A percentile compares a stretch with the other conserved stretches of the same genome.
Conservation (phyloP, 1,140 invertebrate genomes). For the Heliconius melpomene region DNA sequence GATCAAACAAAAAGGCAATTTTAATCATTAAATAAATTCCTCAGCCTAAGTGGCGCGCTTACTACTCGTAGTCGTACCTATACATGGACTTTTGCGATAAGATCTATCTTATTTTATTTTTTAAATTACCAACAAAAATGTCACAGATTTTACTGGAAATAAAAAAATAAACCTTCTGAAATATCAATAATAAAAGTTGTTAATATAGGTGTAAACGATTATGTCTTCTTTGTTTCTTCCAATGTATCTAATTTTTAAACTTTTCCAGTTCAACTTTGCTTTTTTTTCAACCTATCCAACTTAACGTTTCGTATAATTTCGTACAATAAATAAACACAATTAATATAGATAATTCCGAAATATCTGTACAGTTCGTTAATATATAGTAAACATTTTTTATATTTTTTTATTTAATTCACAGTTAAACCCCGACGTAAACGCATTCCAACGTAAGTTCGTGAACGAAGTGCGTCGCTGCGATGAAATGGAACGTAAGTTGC, state of each 20-base stretch:
- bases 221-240: too few species aligned
- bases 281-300: too few species aligned
- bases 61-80: background rate
- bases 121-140: background rate
- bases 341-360: background rate
- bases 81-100: background rate
- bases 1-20: conserved; percentile 28
- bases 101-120: background rate
- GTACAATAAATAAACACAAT: too few species aligned
- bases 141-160: background rate
- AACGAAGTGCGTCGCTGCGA: conserved; percentile 97
- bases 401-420: background rate
- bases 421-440: conserved; percentile 96
- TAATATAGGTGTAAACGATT: too few species aligned
- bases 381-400: too few species aligned
- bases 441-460: conserved; percentile 97
- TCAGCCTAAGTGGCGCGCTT: conserved; percentile 10
- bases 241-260: too few species aligned
- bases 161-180: too few species aligned
- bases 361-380: background rate
- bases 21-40: conserved; percentile 34
- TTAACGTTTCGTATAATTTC: background rate
- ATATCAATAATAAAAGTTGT: too few species aligned
- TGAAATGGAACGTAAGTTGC: conserved; percentile 95
- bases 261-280: too few species aligned